Evolutionary conservation across 1,140 invertebrate species (phyloP).

Genomic region (Pentalonia nigronervosa): DNA sequence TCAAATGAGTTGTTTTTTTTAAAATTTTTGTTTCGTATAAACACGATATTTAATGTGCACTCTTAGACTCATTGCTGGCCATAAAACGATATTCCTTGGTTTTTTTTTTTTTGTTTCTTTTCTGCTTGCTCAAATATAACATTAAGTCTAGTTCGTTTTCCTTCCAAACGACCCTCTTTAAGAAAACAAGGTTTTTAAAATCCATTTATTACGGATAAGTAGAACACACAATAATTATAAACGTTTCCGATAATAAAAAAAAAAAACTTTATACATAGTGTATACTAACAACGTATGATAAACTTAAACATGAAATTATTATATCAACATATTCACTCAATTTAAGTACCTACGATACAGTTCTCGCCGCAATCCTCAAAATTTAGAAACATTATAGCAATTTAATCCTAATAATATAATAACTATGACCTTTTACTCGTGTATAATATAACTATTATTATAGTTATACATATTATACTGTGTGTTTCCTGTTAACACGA

Average conservation of each 20-base stretch:
- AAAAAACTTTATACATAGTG: not conserved
- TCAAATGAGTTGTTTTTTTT: constrained; percentile 35
- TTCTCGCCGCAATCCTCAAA: not conserved
- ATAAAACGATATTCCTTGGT: constrained; percentile 9
- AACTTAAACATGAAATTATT: not conserved
- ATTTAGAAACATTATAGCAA: not conserved
- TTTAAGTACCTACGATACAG: not conserved
- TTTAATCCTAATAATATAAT: not conserved
- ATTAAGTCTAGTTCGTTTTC: constrained; percentile 15
- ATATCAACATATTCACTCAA: not conserved
- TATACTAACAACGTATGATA: not conserved
- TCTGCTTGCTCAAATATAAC: not conserved
- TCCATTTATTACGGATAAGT: not conserved
- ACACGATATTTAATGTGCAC: not conserved
- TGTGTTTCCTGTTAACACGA: too few species aligned
- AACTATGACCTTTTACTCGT: not conserved
- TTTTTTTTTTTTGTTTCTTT: not conserved
- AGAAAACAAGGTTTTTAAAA: not conserved
- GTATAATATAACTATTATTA: not conserved
- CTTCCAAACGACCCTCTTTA: not conserved
- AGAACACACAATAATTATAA: not conserved
- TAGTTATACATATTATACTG: too few species aligned
- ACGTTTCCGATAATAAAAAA: not conserved
- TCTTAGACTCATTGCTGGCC: not conserved
- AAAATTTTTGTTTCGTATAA: not conserved